A percentile compares a stretch with the other conserved stretches of the same genome.
Conservation (phyloP, 2,113 vertebrate genomes). For the Eurystomus gularis region DNA sequence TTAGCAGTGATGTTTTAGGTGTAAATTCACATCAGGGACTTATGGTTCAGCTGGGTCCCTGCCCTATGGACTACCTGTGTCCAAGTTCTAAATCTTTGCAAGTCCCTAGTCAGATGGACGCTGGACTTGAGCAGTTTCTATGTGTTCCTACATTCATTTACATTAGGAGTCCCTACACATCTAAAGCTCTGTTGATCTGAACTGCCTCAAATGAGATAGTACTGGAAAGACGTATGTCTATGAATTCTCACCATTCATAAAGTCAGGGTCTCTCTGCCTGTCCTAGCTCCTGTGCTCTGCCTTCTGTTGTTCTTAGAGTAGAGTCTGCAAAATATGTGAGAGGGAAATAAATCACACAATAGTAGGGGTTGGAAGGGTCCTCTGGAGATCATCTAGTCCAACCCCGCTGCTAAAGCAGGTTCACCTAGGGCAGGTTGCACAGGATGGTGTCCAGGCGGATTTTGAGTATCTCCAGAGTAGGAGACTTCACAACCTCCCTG, state of each 20-base stretch:
- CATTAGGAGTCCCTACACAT: neutral
- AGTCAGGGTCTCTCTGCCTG: neutral
- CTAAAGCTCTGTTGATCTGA: neutral
- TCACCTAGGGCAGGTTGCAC: neutral
- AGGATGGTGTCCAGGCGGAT: neutral
- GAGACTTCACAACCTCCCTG: neutral
- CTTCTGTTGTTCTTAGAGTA: neutral
- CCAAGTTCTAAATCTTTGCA: neutral
- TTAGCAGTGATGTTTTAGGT: neutral
- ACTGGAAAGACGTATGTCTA: neutral
- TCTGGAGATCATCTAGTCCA: neutral
- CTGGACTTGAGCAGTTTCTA: neutral
- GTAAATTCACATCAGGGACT: neutral
- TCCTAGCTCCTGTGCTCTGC: neutral
- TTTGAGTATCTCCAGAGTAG: neutral
- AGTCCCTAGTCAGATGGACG: neutral
- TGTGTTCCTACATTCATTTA: neutral
- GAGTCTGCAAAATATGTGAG: neutral
- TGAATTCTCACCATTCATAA: neutral
- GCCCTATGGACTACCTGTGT: neutral
- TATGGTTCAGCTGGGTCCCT: fast-evolving
- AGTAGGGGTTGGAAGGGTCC: no score
- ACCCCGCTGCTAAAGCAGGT: neutral
- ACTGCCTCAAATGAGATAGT: neutral
- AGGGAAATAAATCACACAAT: neutral